Base-by-base conservation (phyloP, 2,113 vertebrate genomes). In the Rhineura floridana region DNA sequence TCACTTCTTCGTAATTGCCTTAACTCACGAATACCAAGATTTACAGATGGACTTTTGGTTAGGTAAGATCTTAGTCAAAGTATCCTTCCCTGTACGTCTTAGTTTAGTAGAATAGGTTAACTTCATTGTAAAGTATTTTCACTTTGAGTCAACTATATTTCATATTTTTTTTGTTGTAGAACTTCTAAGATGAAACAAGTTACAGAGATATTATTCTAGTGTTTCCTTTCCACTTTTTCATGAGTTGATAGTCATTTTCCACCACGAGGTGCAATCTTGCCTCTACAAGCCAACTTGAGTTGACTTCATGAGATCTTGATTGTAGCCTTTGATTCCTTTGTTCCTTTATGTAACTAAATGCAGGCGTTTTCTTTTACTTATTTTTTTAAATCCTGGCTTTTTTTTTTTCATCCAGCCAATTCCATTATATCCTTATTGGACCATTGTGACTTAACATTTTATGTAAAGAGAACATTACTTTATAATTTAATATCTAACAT, bases 401-500 rank as follows among this genome's bases (percentile, higher is more conserved):
- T 70, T n/a, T n/a, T 93, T 90, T 75, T 63, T 89, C 96, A 95
- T 96, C 89, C 92, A 94, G 88, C 93, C 94, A 93, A 88, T 93
- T 90, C 91, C 96, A 94, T 96, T 94, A 87, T 1, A 85, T 95
- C 96, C 95, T 93, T 93, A 90, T 95, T 95, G 96, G 95, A 93
- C 94, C 96, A 96, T 95, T 91, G 94, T 93, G 95, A 93, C 94
- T 95, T 94, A 94, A 87, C 96, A 93, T 97, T 94, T 95, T 96
- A 83, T 96, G 96, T 96, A 96, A 96, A 97, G 77, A 97, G 91
- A 96, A 95, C 97, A 96, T 95, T 96, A 95, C 95, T 96, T 97
- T 98, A 97, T 96, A 96, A 96, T 96, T 97, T 97, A 92, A 94
- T 96, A 97, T 98, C 97, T 98, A 98, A 97, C 97, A 96, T 96